Evolutionary conservation across 2,797 vertebrate species (phyloP), one percentile per base, ranked within the genome.

Genomic region (Bovichtus diacanthus): DNA sequence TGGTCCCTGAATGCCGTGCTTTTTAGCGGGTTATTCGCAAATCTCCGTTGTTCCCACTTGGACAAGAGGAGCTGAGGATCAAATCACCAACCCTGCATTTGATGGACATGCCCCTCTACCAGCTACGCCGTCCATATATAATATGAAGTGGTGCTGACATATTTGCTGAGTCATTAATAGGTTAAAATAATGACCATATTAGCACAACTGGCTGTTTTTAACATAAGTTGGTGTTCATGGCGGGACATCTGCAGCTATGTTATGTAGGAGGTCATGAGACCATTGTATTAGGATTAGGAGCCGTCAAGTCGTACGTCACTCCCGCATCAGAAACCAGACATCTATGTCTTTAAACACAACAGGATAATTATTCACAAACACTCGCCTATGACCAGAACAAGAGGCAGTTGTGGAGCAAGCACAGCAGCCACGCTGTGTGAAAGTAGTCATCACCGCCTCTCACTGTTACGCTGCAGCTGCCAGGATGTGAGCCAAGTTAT

Each of bases 401-500:
- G 76, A 78, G 60, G 49, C 68, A 27, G 72, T 73, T 74, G 74
- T 69, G 49, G 68, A 62, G 81, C 79, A 69, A 67, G 64, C 76
- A 15, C 61, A 61, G 61, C 76, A 56, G 75, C 67, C 64, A n/a
- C 41, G 5, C 73, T 64, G 75, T 81, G 76, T 82, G 74, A 81
- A 84, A 71, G 71, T 39, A 78, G 79, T 75, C 83, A 58, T 83
- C 77, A 34, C 53, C 18, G 58, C 69, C 74, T 73, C 83, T 84
- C 50, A 54, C 80, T 87, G 89, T 90, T 89, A 78, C 86, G 62
- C 55, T 76, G 87, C 82, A 80, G 83, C 89, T 89, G 85, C 81
- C 82, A 74, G 85, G 78, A 86, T 62, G 38, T 63, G 70, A 74
- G 86, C 87, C 81, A 87, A 91, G 91, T 92, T 90, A 61, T 90